Conservation (phyloP, 2,888 invertebrate species). For the Lasioglossum leucozonium region DNA sequence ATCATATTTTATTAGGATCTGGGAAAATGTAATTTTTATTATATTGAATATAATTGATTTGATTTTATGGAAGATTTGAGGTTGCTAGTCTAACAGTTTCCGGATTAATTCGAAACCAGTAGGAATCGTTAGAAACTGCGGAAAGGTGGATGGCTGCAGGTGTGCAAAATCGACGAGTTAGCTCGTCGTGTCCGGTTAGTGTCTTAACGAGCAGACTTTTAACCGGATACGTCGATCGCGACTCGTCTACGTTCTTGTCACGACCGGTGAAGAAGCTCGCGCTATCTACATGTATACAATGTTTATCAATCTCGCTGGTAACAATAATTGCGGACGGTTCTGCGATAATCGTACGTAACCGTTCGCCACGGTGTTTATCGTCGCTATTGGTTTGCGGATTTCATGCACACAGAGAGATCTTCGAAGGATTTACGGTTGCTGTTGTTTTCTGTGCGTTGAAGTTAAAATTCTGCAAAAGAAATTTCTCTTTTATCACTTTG, state of each 20-base stretch:
- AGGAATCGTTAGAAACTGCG: neutral
- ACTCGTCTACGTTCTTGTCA: neutral
- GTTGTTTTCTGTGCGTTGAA: neutral
- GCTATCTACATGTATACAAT: slow-evolving; percentile 5
- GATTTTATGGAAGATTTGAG: no score
- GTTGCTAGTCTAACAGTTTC: neutral
- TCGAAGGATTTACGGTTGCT: neutral
- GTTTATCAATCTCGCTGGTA: neutral
- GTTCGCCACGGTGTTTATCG: neutral
- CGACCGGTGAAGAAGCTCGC: neutral
- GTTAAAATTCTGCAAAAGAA: neutral
- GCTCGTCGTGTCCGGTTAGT: neutral
- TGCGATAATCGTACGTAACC: slow-evolving; percentile 7
- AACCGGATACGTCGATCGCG: slow-evolving; percentile 18
- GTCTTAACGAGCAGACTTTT: neutral
- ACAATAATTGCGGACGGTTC: slow-evolving; percentile 1
- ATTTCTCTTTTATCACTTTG: neutral
- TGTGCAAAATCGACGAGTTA: neutral
- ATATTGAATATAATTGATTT: no score
- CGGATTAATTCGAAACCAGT: neutral
- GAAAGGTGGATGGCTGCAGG: neutral
- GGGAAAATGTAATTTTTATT: no score
- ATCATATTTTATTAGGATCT: no score
- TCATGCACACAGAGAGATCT: neutral
- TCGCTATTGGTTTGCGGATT: neutral